Conservation (phyloP, 2,888 invertebrate genomes). For the Sarcophaga subvicina region DNA sequence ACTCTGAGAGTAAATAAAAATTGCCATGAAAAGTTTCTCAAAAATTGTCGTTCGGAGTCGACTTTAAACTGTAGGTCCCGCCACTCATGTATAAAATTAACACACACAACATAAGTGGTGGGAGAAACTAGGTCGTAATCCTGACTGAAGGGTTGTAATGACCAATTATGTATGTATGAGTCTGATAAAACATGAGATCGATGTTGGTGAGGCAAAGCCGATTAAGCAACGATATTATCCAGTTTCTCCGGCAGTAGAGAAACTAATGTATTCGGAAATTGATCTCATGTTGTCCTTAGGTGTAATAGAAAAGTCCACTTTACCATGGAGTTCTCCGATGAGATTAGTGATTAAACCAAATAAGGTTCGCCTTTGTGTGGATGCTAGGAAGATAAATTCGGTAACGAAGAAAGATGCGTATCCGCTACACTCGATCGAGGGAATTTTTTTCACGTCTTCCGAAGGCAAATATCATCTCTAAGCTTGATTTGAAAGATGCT, state of each 20-base stretch:
- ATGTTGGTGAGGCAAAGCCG: no score
- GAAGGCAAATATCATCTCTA: constrained; percentile 53
- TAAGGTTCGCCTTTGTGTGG: constrained; percentile 72
- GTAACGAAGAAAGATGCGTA: constrained; percentile 71
- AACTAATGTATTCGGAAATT: constrained; percentile 70
- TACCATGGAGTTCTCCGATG: constrained; percentile 74
- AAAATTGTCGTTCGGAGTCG: no score
- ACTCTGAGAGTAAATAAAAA: no score
- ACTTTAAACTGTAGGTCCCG: no score
- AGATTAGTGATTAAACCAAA: constrained; percentile 72
- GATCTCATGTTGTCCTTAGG: constrained; percentile 74
- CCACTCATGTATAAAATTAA: no score
- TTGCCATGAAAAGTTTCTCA: no score
- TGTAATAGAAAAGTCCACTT: constrained; percentile 73
- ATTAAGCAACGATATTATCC: no score
- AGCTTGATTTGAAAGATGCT: constrained; percentile 65
- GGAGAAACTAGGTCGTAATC: no score
- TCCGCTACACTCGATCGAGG: constrained; percentile 62
- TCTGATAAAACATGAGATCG: constrained; percentile 42
- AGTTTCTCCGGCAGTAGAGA: no score
- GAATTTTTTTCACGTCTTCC: constrained; percentile 60
- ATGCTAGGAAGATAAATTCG: constrained; percentile 73
- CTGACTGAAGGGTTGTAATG: no score
- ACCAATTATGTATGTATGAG: no score
- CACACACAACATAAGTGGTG: no score